Evolutionary conservation across 1,140 invertebrate genomes (phyloP).

Genomic region (Lordiphosa clarofinis): DNA sequence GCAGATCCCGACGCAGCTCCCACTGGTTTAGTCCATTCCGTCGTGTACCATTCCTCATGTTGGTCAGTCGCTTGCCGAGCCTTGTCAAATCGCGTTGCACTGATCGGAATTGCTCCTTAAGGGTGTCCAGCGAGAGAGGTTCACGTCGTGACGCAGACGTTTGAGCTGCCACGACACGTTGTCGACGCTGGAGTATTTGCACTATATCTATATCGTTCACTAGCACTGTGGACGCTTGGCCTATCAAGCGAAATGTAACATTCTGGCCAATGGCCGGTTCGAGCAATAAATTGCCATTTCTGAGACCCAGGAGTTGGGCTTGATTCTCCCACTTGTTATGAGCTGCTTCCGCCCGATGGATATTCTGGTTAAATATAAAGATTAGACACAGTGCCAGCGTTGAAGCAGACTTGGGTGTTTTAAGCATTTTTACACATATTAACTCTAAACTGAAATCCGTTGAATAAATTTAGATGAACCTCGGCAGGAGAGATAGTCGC

Average conservation of each 20-base stretch:
- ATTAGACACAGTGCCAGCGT: conserved; percentile 19
- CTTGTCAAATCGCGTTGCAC: conserved; percentile 31
- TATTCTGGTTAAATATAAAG: not conserved
- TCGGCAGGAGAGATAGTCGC: conserved; percentile 2
- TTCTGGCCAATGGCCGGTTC: conserved; percentile 47
- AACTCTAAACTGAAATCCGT: not conserved
- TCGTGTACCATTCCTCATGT: conserved; percentile 25
- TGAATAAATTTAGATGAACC: not conserved
- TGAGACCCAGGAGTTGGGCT: conserved; percentile 1
- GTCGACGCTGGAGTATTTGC: conserved; percentile 24
- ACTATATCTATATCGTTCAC: conserved; percentile 56
- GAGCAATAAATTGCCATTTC: conserved; percentile 42
- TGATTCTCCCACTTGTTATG: conserved; percentile 1
- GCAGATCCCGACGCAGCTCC: conserved; percentile 29
- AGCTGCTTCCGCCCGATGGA: not conserved
- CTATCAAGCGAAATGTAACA: conserved; percentile 58
- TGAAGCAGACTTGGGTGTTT: not conserved
- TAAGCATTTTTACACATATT: conserved; percentile 35
- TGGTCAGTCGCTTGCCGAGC: conserved; percentile 20
- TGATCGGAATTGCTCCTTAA: conserved; percentile 36
- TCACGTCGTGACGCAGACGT: conserved; percentile 17
- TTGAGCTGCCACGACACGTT: conserved; percentile 8
- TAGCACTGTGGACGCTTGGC: conserved; percentile 44
- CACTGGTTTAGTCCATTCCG: conserved; percentile 14
- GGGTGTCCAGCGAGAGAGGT: conserved; percentile 27